Conservation (phyloP, 23 tunicate genomes). For the Corella eumyota region DNA sequence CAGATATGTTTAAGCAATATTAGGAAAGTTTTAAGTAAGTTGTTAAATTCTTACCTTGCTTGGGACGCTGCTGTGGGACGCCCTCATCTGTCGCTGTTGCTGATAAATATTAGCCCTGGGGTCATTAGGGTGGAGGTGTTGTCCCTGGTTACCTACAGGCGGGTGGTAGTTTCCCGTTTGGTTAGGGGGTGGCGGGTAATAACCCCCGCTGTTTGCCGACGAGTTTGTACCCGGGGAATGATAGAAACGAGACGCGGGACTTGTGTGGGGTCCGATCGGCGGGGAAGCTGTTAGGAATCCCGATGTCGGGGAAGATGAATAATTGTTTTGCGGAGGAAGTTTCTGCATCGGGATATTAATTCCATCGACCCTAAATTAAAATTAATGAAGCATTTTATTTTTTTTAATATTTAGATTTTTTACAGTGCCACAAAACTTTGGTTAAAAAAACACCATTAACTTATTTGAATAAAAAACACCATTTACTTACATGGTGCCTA, state of each 20-base stretch:
- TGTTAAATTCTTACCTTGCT: conserved; percentile 66
- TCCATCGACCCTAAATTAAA: too few species aligned
- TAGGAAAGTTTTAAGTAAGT: too few species aligned
- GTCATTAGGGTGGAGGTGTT: conserved; percentile 10
- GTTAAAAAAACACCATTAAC: too few species aligned
- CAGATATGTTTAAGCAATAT: too few species aligned
- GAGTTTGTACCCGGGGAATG: conserved; percentile 42
- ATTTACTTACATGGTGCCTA: too few species aligned
- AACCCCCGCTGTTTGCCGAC: conserved; percentile 7
- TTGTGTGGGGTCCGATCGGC: conserved; percentile 19
- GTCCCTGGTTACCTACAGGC: conserved; percentile 9
- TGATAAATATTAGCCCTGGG: conserved; percentile 12
- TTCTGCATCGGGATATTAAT: conserved; percentile 9
- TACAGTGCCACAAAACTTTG: too few species aligned
- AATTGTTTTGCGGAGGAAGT: conserved; percentile 9
- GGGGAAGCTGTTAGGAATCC: conserved; percentile 20
- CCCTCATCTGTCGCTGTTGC: conserved; percentile 19
- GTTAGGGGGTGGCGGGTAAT: conserved; percentile 12
- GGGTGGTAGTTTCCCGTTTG: conserved; percentile 2
- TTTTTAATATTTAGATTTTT: too few species aligned
- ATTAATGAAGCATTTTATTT: too few species aligned
- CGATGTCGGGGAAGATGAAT: conserved; percentile 25
- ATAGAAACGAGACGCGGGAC: conserved; percentile 37
- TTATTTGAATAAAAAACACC: too few species aligned
- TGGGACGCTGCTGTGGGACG: conserved; percentile 34